Conservation (phyloP, 2,113 vertebrate species). For the Pseudorasbora parva region DNA sequence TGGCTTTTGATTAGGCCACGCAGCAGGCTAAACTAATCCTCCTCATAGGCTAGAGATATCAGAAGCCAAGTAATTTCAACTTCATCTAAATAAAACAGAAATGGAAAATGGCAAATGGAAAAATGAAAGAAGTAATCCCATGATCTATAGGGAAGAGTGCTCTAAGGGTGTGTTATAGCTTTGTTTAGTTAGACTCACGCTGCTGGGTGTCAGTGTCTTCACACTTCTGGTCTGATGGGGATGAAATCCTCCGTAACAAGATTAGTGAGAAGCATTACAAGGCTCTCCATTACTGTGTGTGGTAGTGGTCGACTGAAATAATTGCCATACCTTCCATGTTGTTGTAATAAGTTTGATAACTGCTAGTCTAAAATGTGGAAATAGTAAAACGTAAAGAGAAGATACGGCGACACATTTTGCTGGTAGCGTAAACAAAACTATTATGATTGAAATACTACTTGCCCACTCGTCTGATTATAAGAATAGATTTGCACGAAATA, state of each 20-base stretch:
- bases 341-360: background rate
- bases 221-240: background rate
- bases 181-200: slow-evolving; percentile 15
- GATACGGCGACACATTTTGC: background rate
- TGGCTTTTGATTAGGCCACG: slow-evolving; percentile 17
- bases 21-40: slow-evolving; percentile 33
- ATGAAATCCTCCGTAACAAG: background rate
- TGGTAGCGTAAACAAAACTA: background rate
- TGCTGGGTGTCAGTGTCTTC: background rate
- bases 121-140: background rate
- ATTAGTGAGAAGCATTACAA: background rate
- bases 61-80: slow-evolving; percentile 16
- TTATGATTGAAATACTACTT: background rate
- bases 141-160: background rate
- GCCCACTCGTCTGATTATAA: too few species aligned
- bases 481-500: too few species aligned
- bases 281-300: background rate
- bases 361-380: background rate
- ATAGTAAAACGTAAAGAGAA: background rate
- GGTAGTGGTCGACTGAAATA: background rate
- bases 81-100: slow-evolving; percentile 28
- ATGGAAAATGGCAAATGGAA: slow-evolving; percentile 11
- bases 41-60: slow-evolving; percentile 15
- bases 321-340: background rate
- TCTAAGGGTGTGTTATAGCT: slow-evolving; percentile 6